Evolutionary conservation across 2,113 vertebrate genomes (phyloP), one percentile per base, ranked within the genome.

Genomic region (Platanista minor): DNA sequence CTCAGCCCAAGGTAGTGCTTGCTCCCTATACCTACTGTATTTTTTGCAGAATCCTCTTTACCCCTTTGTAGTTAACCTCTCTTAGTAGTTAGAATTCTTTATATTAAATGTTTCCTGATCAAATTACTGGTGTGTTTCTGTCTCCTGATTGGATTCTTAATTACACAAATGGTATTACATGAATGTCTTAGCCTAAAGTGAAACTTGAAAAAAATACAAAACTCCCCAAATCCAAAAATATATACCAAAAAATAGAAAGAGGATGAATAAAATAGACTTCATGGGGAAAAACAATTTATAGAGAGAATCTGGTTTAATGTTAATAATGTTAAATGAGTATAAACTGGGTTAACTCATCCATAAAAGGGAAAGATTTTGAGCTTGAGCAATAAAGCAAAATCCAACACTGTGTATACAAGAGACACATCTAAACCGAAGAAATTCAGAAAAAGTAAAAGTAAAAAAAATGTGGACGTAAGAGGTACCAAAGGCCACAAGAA

Each of bases 1-100:
- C 11, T 21, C n/a, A 1, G 33, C 27, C 14, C 1, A 23, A 27
- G 46, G 23, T 0, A 3, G 54, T 0, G 5, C 43, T 29, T 5
- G 15, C 78, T 23, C 11, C 43, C 3, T 9, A 36, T 3, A 11
- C 39, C 39, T 2, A 74, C 12, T 54, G 25, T 7, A 13, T 77
- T n/a, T 74, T 41, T 8, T 33, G 52, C 18, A 1, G 3, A 4
- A 15, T 3, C 36, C 36, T 54, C 66, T 46, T 21, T 8, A 18
- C 18, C 59, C 6, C 39, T 15, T 6, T 8, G 46, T 0, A 3
- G 39, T 9, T 64, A 23, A 0, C 41, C 8, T 21, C 57, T 87
- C 36, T 46, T 3, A 12, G 41, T 41, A 41, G 59, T 5, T 10
- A 29, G 21, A 23, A 36, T 8, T 46, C n/a, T 62, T 52, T 8